phyloP scores from a whole-genome alignment of 2,888 invertebrate species.

The Latrodectus elegans region DNA sequence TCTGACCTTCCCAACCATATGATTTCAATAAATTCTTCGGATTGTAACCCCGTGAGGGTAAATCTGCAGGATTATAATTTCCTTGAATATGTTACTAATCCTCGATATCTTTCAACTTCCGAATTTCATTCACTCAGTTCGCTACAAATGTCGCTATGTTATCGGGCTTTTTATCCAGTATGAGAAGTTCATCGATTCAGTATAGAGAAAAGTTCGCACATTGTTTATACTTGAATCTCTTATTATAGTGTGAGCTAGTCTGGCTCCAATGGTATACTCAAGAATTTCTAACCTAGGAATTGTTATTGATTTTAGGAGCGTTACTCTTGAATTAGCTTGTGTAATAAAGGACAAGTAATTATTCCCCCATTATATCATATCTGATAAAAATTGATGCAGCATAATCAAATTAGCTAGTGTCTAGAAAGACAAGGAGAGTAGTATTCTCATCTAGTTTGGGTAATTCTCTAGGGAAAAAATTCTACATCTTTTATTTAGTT shows the following conservation, averaged over 20 bases:
- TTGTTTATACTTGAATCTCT: neutral
- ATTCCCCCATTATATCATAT: neutral
- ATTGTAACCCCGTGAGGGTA: neutral
- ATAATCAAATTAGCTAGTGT: neutral
- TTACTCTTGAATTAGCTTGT: neutral
- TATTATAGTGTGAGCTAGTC: neutral
- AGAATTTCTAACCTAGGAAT: constrained; percentile 1
- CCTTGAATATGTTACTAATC: neutral
- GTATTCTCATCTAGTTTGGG: neutral
- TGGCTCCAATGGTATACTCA: neutral
- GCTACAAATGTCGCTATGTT: neutral
- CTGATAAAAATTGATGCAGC: neutral
- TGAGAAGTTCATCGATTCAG: neutral
- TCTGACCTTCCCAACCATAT: neutral
- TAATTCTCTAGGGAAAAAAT: too few relatives aligned
- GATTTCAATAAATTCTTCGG: neutral
- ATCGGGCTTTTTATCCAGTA: neutral
- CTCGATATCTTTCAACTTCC: too few relatives aligned
- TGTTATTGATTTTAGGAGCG: neutral
- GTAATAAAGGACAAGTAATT: neutral
- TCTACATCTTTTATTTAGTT: neutral
- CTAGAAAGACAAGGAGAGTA: neutral
- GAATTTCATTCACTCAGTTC: neutral
- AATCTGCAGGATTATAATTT: neutral
- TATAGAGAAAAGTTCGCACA: neutral